Percentiles rank a stretch among this genome's conserved stretches.
phyloP scores from a whole-genome alignment of 1,140 invertebrate genomes.

The Aphaenogaster ashmeadi region DNA sequence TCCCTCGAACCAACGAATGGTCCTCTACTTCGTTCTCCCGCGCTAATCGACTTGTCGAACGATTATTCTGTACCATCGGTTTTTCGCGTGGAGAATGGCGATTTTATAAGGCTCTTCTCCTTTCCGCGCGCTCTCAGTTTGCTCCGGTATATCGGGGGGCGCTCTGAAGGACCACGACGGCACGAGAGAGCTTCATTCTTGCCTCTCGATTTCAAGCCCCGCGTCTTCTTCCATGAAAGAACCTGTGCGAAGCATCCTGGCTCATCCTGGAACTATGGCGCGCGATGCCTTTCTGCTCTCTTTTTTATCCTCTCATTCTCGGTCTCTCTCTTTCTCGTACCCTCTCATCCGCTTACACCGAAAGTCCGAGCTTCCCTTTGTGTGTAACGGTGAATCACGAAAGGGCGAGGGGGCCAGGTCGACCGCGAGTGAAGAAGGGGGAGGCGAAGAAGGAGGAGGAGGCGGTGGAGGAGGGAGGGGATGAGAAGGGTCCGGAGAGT shows the following conservation, averaged over 20 bases:
- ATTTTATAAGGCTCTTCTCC: slow-evolving; percentile 53
- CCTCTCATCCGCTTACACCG: slow-evolving; percentile 65
- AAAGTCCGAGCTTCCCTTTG: slow-evolving; percentile 78
- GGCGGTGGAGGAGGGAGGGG: slow-evolving; percentile 1
- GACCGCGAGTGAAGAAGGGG: slow-evolving; percentile 37
- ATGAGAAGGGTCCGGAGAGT: slow-evolving; percentile 63
- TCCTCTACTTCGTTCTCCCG: not conserved
- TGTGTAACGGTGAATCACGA: slow-evolving; percentile 81
- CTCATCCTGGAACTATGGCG: slow-evolving; percentile 63
- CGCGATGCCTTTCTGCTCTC: slow-evolving; percentile 52
- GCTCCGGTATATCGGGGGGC: slow-evolving; percentile 35
- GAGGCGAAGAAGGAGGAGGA: not conserved
- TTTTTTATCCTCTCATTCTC: slow-evolving; percentile 65
- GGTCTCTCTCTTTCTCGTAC: slow-evolving; percentile 30
- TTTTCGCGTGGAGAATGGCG: slow-evolving; percentile 54
- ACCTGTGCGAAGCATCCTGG: slow-evolving; percentile 54
- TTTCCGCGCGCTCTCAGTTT: slow-evolving; percentile 15
- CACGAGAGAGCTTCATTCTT: slow-evolving; percentile 65
- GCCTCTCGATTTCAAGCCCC: slow-evolving; percentile 58
- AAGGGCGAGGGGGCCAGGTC: slow-evolving; percentile 77
- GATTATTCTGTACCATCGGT: slow-evolving; percentile 57
- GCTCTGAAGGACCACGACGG: slow-evolving; percentile 42
- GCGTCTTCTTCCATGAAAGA: slow-evolving; percentile 55
- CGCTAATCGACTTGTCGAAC: slow-evolving; percentile 57
- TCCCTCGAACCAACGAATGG: not conserved